Percentiles rank a stretch among this genome's conserved stretches.
Conservation (phyloP, 1,140 invertebrate species). For the Thalassaphorura encarpata region DNA sequence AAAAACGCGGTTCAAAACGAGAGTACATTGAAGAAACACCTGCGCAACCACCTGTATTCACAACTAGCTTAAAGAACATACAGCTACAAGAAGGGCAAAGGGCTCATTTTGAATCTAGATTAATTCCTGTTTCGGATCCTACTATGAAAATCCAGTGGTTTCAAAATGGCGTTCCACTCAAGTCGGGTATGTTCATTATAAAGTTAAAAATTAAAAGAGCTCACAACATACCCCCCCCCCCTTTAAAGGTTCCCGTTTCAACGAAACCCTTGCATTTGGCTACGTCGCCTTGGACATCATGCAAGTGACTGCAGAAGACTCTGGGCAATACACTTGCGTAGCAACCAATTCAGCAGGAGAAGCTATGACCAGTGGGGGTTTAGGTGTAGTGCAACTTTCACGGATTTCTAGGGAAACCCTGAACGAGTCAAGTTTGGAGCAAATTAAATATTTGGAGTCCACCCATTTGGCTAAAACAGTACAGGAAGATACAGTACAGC, state of each 20-base stretch:
- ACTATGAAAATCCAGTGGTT: conserved; percentile 95
- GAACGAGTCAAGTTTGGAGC: conserved; percentile 85
- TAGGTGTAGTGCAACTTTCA: conserved; percentile 50
- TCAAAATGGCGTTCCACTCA: conserved; percentile 68
- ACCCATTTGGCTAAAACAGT: conserved; percentile 48
- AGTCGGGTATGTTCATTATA: too few relatives aligned
- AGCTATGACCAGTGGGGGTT: conserved; percentile 70
- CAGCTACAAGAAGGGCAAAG: conserved; percentile 83
- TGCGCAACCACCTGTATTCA: conserved; percentile 80
- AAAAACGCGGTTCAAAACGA: conserved; percentile 60
- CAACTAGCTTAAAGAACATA: conserved; percentile 76
- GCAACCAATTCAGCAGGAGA: conserved; percentile 41
- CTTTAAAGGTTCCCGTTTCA: conserved; percentile 50
- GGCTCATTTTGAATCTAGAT: conserved; percentile 38
- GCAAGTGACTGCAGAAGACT: conserved; percentile 42
- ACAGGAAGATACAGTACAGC: conserved; percentile 59
- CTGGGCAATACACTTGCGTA: conserved; percentile 42
- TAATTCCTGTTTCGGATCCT: conserved; percentile 91
- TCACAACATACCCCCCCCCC: too few relatives aligned
- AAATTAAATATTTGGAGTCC: conserved; percentile 83
- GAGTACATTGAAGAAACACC: conserved; percentile 67
- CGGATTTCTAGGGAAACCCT: conserved; percentile 55
- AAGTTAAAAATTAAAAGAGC: too few relatives aligned
- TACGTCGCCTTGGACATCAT: conserved; percentile 48
- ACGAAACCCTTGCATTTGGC: conserved; percentile 45